Percentiles rank a stretch among this genome's conserved stretches.
phyloP scores from a whole-genome alignment of 23 tunicate genomes.

The Ascidia mentula region DNA sequence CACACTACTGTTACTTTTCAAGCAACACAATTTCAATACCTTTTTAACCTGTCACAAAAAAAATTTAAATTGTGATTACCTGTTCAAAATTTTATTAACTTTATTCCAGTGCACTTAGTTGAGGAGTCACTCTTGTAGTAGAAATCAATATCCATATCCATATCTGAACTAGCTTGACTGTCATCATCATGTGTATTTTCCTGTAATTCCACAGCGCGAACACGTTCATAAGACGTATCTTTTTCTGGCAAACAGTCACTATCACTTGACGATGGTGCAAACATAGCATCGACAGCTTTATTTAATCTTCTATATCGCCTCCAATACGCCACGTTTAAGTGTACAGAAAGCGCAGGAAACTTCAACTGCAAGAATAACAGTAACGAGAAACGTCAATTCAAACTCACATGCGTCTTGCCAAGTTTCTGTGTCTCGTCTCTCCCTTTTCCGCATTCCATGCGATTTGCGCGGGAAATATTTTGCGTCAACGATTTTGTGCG shows the following conservation, averaged over 20 bases:
- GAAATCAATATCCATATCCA: too few relatives aligned
- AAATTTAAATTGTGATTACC: too few relatives aligned
- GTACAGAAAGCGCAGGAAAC: background rate
- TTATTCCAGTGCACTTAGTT: too few relatives aligned
- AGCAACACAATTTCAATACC: too few relatives aligned
- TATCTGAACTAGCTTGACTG: background rate
- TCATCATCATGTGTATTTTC: background rate
- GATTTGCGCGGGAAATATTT: slow-evolving; percentile 5
- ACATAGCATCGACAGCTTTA: slow-evolving; percentile 5
- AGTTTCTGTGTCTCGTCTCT: slow-evolving; percentile 3
- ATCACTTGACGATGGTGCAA: slow-evolving; percentile 7
- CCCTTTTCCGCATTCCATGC: background rate
- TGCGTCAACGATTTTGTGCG: slow-evolving; percentile 4
- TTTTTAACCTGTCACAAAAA: too few relatives aligned
- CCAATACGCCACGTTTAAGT: background rate
- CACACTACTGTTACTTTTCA: too few relatives aligned
- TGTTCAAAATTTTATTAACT: too few relatives aligned
- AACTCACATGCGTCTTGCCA: background rate
- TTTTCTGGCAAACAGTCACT: slow-evolving; percentile 7
- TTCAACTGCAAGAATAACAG: background rate
- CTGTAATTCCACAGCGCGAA: background rate
- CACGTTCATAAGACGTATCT: background rate
- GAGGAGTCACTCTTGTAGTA: too few relatives aligned
- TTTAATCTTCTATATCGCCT: background rate
- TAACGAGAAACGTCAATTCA: background rate